Percentiles rank a stretch among this genome's conserved stretches.
Evolutionary conservation across 2,888 invertebrate species (phyloP).

Genomic region (Hirudinaria manillensis): DNA sequence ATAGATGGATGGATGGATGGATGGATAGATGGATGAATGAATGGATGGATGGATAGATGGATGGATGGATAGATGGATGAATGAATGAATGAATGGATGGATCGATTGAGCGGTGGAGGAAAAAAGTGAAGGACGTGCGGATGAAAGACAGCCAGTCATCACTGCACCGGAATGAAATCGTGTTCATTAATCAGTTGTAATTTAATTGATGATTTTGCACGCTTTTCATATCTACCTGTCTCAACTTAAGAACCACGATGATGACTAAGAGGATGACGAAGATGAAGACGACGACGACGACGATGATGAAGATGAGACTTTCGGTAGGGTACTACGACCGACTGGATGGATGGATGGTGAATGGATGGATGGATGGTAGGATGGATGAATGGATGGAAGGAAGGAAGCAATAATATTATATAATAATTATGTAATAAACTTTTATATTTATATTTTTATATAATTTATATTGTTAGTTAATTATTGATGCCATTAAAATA

Average conservation of each 20-base stretch:
- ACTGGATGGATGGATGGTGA: too few species aligned
- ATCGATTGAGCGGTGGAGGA: conserved; percentile 2
- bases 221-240: too few species aligned
- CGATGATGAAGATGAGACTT: conserved; percentile 10
- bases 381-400: neutral
- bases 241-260: neutral
- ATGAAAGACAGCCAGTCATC: neutral
- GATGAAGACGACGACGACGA: conserved; percentile 16
- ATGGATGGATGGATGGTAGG: neutral
- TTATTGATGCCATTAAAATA: too few species aligned
- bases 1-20: too few species aligned
- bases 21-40: neutral
- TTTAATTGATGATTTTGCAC: too few species aligned
- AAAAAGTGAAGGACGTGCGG: neutral
- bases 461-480: too few species aligned
- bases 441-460: too few species aligned
- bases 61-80: neutral
- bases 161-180: too few species aligned
- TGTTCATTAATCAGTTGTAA: too few species aligned
- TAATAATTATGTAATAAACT: too few species aligned
- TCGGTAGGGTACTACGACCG: too few species aligned
- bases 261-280: neutral
- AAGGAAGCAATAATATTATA: too few species aligned
- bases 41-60: neutral
- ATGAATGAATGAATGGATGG: neutral